Evolutionary conservation across 2,888 invertebrate species (phyloP).

Genomic region (Lasioglossum morio): DNA sequence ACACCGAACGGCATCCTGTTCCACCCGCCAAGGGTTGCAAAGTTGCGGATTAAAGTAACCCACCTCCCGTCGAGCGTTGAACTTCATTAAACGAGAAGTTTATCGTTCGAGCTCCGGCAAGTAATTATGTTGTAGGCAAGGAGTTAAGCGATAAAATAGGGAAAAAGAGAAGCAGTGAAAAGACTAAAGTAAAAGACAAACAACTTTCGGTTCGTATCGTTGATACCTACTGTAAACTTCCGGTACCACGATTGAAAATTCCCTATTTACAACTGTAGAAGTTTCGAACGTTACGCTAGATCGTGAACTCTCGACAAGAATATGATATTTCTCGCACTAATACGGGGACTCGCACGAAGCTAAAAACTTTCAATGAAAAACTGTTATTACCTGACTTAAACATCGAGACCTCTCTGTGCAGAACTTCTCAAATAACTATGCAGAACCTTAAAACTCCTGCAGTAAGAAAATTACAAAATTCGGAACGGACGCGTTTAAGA

Average conservation of each 20-base stretch:
- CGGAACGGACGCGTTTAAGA: neutral
- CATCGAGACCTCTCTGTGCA: neutral
- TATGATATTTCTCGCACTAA: neutral
- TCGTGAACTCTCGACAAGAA: neutral
- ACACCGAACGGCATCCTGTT: neutral
- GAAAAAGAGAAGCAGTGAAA: neutral
- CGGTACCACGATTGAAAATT: neutral
- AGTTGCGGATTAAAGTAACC: slow-evolving; percentile 23
- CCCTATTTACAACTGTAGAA: neutral
- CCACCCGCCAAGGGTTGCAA: neutral
- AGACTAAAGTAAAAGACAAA: neutral
- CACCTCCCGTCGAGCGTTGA: slow-evolving; percentile 3
- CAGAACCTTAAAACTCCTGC: neutral
- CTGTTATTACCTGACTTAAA: neutral
- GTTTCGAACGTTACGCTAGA: neutral
- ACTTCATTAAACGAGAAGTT: slow-evolving; percentile 27
- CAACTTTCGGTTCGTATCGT: neutral
- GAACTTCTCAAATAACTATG: neutral
- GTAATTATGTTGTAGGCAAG: slow-evolving; percentile 5
- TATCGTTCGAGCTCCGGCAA: neutral
- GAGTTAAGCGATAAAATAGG: neutral
- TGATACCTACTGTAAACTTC: neutral
- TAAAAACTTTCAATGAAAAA: neutral
- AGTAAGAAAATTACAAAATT: neutral
- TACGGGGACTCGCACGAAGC: too few species aligned